Conservation (phyloP, 23 tunicate genomes). For the Halocynthia aurantium region DNA sequence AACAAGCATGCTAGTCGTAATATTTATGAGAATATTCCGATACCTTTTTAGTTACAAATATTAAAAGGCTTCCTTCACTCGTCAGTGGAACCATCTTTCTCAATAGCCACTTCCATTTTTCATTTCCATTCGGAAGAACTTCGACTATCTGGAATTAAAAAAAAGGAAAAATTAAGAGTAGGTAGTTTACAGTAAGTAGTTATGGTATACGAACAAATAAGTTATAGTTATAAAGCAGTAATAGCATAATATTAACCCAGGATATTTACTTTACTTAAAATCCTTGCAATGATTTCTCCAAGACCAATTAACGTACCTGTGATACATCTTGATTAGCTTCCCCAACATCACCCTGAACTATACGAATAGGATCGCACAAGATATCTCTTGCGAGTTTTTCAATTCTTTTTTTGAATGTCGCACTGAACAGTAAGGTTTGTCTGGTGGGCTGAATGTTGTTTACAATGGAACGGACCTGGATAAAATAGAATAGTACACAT, state of each 20-base stretch:
- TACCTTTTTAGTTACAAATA: constrained; percentile 97
- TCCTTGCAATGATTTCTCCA: not conserved
- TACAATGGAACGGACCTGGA: constrained; percentile 91
- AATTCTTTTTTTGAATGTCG: constrained; percentile 83
- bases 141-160: constrained; percentile 59
- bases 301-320: constrained; percentile 39
- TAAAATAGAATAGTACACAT: too few relatives aligned
- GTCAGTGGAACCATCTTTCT: constrained; percentile 72
- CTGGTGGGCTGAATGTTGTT: constrained; percentile 91
- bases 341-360: constrained; percentile 89
- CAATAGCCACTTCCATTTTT: constrained; percentile 86
- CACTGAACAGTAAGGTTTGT: constrained; percentile 90
- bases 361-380: constrained; percentile 77
- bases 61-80: constrained; percentile 85
- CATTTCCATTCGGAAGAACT: constrained; percentile 46
- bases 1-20: not conserved
- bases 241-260: too few relatives aligned
- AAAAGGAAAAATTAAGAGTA: not conserved
- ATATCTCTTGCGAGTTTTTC: constrained; percentile 93
- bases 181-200: not conserved
- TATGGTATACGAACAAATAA: too few relatives aligned
- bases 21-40: too few relatives aligned
- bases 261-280: not conserved
- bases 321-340: constrained; percentile 93
- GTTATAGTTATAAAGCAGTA: too few relatives aligned